Conservation (phyloP, 2,113 vertebrate species). For the Python bivittatus region DNA sequence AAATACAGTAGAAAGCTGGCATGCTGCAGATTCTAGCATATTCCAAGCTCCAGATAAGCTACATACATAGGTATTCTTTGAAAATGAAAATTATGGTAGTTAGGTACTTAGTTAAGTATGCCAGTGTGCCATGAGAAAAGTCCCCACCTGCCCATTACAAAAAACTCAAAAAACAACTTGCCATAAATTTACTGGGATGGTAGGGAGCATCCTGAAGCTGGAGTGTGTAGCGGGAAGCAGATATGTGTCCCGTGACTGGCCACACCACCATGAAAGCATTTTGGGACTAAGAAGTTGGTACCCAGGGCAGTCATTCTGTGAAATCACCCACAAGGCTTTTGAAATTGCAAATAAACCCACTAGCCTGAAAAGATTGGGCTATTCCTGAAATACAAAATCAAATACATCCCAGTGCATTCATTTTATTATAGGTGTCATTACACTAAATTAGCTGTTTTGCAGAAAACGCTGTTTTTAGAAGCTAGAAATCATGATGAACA, state of each 20-base stretch:
- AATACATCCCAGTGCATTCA: background rate
- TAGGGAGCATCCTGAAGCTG: background rate
- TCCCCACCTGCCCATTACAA: background rate
- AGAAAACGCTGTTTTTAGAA: constrained; percentile 21
- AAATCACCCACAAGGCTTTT: background rate
- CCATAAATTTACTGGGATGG: background rate
- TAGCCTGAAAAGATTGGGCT: background rate
- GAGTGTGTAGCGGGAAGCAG: background rate
- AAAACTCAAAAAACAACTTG: background rate
- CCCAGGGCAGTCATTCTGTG: background rate
- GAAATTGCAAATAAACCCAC: background rate
- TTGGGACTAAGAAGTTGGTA: no score
- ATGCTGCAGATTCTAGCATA: background rate
- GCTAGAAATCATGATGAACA: constrained; percentile 6
- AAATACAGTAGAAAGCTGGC: background rate
- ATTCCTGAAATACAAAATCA: background rate
- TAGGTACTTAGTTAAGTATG: background rate
- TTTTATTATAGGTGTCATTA: background rate
- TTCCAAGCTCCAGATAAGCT: background rate
- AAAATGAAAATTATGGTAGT: background rate
- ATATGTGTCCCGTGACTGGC: background rate
- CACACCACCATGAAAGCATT: background rate
- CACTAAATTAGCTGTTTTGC: constrained; percentile 4
- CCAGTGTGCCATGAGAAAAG: background rate
- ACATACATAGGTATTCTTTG: background rate